phyloP scores from a whole-genome alignment of 2,888 invertebrate species.

The Drosophila stalkeri region DNA sequence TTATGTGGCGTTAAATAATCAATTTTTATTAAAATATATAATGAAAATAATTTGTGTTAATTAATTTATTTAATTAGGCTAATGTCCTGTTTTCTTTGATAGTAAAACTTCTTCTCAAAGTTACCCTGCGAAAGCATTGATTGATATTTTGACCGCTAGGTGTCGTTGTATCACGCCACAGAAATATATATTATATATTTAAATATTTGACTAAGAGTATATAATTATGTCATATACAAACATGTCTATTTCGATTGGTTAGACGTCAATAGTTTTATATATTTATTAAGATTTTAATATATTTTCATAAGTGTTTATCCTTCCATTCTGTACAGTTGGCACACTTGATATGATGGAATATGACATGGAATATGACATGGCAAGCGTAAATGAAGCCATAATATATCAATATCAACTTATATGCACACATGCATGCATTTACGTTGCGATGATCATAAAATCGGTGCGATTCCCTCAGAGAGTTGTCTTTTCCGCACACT shows the following conservation, averaged over 20 bases:
- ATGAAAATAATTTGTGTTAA: too few species aligned
- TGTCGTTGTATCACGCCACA: too few species aligned
- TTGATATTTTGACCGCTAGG: too few species aligned
- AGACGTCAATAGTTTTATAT: not conserved
- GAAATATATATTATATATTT: too few species aligned
- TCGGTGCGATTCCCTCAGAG: conserved; percentile 30
- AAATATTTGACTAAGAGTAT: too few species aligned
- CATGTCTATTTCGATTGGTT: not conserved
- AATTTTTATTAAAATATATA: too few species aligned
- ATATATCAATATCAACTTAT: not conserved
- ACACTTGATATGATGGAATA: not conserved
- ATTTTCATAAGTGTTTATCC: not conserved
- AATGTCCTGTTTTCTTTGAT: too few species aligned
- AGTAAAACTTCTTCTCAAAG: too few species aligned
- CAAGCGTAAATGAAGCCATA: not conserved
- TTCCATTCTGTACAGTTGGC: not conserved
- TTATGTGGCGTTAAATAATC: too few species aligned
- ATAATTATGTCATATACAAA: not conserved
- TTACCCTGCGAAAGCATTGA: too few species aligned
- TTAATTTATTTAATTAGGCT: too few species aligned
- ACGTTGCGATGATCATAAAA: conserved; percentile 16
- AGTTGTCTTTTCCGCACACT: conserved; percentile 40
- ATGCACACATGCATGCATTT: not conserved
- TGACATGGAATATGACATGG: not conserved
- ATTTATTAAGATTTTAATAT: not conserved